Evolutionary conservation across 2,888 invertebrate species (phyloP).

Genomic region (Eupithecia vulgata): DNA sequence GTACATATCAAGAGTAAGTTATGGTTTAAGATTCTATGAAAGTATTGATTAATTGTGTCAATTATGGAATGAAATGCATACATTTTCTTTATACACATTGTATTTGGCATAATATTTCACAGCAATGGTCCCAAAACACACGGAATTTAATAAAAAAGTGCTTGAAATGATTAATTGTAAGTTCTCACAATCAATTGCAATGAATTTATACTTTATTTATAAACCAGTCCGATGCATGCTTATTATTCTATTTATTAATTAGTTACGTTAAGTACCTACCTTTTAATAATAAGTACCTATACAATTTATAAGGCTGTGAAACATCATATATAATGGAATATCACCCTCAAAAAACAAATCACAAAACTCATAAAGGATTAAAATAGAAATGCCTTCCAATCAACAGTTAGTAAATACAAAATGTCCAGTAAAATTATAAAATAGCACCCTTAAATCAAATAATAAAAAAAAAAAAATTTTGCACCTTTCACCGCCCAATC

Average conservation of each 20-base stretch:
- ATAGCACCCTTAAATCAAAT: constrained; percentile 35
- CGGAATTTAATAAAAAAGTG: constrained; percentile 41
- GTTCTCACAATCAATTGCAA: constrained; percentile 33
- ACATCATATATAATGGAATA: constrained; percentile 22
- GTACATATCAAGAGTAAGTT: constrained; percentile 29
- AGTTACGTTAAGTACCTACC: constrained; percentile 33
- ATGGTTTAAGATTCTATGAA: constrained; percentile 15
- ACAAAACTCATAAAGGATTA: background rate
- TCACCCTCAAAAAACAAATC: constrained; percentile 6
- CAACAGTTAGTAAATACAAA: constrained; percentile 23
- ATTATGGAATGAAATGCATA: constrained; percentile 38
- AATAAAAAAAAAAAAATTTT: constrained; percentile 25
- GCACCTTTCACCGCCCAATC: constrained; percentile 32
- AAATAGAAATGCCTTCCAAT: constrained; percentile 17
- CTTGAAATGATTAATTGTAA: constrained; percentile 15
- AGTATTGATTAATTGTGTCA: constrained; percentile 21
- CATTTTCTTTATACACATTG: constrained; percentile 50
- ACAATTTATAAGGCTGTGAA: constrained; percentile 40
- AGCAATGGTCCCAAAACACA: constrained; percentile 64
- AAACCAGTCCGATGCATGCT: constrained; percentile 31
- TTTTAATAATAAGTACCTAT: constrained; percentile 30
- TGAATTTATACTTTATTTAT: constrained; percentile 28
- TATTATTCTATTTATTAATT: constrained; percentile 50
- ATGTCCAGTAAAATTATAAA: constrained; percentile 29
- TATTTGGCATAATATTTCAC: constrained; percentile 66